Conservation (phyloP, 2,888 invertebrate species). For the Chesias legatella region DNA sequence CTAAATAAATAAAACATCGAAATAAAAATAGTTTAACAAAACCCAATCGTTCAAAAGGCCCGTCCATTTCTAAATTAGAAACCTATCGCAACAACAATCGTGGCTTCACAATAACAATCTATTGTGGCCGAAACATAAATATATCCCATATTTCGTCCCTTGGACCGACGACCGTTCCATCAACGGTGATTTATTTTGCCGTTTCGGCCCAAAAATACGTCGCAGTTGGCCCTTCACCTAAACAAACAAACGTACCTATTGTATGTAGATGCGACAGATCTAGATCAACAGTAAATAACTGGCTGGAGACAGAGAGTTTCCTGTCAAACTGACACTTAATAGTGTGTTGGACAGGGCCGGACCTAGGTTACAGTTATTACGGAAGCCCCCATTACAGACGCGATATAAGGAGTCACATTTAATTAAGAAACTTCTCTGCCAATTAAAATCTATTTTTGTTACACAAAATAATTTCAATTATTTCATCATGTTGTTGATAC, state of each 20-base stretch:
- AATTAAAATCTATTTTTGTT: no score
- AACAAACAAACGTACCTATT: conserved; percentile 40
- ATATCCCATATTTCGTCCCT: conserved; percentile 33
- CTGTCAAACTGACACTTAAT: conserved; percentile 68
- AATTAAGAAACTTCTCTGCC: no score
- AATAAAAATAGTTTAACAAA: conserved; percentile 25
- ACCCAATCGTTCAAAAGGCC: conserved; percentile 27
- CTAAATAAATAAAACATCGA: conserved; percentile 19
- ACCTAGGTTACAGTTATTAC: conserved; percentile 18
- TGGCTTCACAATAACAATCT: conserved; percentile 32
- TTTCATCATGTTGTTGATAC: no score
- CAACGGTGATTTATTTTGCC: conserved; percentile 31
- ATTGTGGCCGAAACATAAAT: conserved; percentile 32
- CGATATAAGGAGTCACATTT: no score
- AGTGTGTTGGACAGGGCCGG: conserved; percentile 36
- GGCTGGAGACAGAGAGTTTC: conserved; percentile 65
- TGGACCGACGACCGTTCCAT: conserved; percentile 29
- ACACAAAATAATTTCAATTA: no score
- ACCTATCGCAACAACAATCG: conserved; percentile 32
- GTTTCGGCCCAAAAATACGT: conserved; percentile 32
- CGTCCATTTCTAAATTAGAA: conserved; percentile 34
- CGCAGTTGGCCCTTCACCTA: conserved; percentile 35
- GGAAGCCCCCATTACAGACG: no score
- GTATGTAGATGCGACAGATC: conserved; percentile 50
- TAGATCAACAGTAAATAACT: conserved; percentile 73